Conservation (phyloP, 2,113 vertebrate species). For the Synchiropus splendidus region DNA sequence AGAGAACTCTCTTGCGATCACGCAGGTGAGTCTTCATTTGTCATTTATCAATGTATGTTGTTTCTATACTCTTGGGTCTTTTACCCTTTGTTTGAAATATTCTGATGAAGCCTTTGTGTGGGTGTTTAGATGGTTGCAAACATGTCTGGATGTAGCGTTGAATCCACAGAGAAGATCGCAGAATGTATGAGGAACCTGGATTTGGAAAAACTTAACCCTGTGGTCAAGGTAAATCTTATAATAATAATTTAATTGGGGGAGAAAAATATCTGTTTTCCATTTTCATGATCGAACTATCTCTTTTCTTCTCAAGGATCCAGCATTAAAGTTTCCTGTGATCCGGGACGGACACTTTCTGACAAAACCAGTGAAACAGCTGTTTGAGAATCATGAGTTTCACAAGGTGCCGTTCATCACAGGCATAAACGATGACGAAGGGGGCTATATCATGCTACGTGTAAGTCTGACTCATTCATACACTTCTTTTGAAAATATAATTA, state of each 20-base stretch:
- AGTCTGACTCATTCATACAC: no score
- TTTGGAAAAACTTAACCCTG: conserved; percentile 22
- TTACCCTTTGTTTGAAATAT: not conserved
- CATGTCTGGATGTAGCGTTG: conserved; percentile 51
- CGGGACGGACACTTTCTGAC: no score
- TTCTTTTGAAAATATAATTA: no score
- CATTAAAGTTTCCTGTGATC: no score
- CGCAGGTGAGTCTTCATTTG: conserved; percentile 23
- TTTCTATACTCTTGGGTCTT: no score
- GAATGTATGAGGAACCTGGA: conserved; percentile 55
- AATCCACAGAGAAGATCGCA: conserved; percentile 50
- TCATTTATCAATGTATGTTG: no score
- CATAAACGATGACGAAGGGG: no score
- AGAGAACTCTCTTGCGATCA: conserved; percentile 24
- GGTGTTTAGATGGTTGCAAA: conserved; percentile 48
- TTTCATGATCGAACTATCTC: not conserved
- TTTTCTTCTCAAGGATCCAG: no score
- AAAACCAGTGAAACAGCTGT: no score
- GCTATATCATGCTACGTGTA: no score
- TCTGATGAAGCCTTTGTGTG: not conserved
- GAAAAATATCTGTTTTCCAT: not conserved
- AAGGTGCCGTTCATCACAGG: no score
- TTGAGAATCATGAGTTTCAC: no score
- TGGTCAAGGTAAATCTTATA: not conserved
- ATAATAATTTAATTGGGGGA: not conserved